A percentile compares a stretch with the other conserved stretches of the same genome.
Conservation (phyloP, 2,113 vertebrate genomes). For the Peromyscus leucopus region DNA sequence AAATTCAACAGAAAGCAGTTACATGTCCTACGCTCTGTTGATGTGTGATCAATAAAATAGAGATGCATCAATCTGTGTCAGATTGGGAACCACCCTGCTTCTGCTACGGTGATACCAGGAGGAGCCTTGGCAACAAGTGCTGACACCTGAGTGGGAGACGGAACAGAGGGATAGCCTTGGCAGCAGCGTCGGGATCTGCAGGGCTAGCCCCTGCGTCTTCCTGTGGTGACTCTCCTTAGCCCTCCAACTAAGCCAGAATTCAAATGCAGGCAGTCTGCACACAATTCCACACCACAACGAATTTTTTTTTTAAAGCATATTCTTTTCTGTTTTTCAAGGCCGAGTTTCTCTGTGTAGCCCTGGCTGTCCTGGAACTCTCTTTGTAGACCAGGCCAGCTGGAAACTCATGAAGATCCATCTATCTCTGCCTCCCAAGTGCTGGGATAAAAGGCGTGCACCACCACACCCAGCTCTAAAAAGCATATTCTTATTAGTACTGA, state of each 20-base stretch:
- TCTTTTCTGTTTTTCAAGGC: neutral
- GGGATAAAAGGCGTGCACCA: neutral
- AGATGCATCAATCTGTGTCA: neutral
- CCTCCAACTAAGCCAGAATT: neutral
- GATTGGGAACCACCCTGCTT: neutral
- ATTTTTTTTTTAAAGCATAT: neutral
- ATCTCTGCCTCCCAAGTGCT: neutral
- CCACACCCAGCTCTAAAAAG: neutral
- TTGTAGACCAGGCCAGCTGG: neutral
- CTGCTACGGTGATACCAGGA: neutral
- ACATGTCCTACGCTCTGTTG: neutral
- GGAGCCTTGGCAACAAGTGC: rapidly evolving
- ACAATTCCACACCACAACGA: neutral
- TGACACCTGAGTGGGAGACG: neutral
- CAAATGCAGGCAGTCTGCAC: neutral
- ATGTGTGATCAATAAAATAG: neutral
- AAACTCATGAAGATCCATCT: neutral
- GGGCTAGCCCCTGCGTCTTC: rapidly evolving
- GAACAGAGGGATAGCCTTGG: neutral
- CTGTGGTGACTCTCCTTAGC: neutral
- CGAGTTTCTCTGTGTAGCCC: neutral
- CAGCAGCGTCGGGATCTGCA: neutral
- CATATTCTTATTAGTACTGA: constrained; percentile 10
- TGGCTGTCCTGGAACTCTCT: neutral
- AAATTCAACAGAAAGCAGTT: neutral